Conservation (phyloP, 23 tunicate species). For the Oikopleura albicans region DNA sequence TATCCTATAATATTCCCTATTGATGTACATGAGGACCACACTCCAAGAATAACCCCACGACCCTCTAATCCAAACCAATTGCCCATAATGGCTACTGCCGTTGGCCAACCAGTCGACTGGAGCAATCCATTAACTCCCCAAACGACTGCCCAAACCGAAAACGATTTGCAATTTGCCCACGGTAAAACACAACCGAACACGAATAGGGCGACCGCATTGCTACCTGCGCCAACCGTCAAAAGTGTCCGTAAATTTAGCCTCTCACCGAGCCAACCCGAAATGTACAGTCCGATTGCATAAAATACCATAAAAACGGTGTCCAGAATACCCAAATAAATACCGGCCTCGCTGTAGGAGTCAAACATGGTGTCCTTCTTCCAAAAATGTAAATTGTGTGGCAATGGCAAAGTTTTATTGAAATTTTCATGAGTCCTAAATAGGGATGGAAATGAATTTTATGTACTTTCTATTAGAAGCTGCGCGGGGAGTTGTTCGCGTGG, state of each 20-base stretch:
- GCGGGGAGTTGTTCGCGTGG: too few species aligned
- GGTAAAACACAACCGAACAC: neutral
- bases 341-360: slow-evolving; percentile 24
- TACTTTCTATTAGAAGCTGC: too few species aligned
- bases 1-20: slow-evolving; percentile 60
- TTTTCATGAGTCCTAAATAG: too few species aligned
- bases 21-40: slow-evolving; percentile 45
- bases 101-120: slow-evolving; percentile 53
- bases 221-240: slow-evolving; percentile 35
- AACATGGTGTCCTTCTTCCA: slow-evolving; percentile 29
- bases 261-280: slow-evolving; percentile 10
- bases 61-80: slow-evolving; percentile 47
- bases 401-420: too few species aligned
- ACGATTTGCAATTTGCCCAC: neutral
- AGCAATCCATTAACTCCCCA: slow-evolving; percentile 42
- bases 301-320: slow-evolving; percentile 41
- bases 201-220: slow-evolving; percentile 19
- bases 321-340: slow-evolving; percentile 36
- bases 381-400: too few species aligned
- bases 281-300: slow-evolving; percentile 40
- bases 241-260: slow-evolving; percentile 34
- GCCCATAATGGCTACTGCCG: slow-evolving; percentile 38
- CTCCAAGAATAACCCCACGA: slow-evolving; percentile 43
- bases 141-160: slow-evolving; percentile 16
- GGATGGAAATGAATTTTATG: too few species aligned